Conservation (phyloP, 64 coral and sea anemone genomes). For the Pocillopora verrucosa region DNA sequence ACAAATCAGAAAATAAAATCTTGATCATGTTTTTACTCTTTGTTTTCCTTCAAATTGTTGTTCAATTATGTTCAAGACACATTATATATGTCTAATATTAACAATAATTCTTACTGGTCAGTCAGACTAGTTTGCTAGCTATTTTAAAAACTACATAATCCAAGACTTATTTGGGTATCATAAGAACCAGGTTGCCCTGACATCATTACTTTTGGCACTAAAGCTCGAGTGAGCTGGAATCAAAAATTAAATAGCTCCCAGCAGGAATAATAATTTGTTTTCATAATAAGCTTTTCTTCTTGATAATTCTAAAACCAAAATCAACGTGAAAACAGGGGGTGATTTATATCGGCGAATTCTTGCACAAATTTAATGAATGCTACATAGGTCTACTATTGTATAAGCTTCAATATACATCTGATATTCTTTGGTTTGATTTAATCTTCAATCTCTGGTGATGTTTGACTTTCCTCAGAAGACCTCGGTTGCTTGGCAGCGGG, state of each 20-base stretch:
- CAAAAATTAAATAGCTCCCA: conserved; percentile 61
- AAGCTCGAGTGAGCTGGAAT: conserved; percentile 67
- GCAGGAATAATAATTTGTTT: conserved; percentile 78
- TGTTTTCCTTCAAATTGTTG: conserved; percentile 58
- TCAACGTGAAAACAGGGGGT: conserved; percentile 72
- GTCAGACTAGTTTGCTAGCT: conserved; percentile 64
- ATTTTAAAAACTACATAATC: too few species aligned
- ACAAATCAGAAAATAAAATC: conserved; percentile 64
- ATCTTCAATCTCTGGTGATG: conserved; percentile 70
- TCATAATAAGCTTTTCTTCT: conserved; percentile 76
- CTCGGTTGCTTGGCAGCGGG: conserved; percentile 68
- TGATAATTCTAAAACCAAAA: conserved; percentile 70
- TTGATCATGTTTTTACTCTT: conserved; percentile 64
- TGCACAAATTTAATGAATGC: conserved; percentile 75
- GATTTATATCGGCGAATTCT: conserved; percentile 66
- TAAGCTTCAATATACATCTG: conserved; percentile 32
- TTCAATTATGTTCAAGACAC: conserved; percentile 37
- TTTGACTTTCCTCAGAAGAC: conserved; percentile 69
- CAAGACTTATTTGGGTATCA: conserved; percentile 60
- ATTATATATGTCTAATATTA: neutral
- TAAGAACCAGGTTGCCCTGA: conserved; percentile 61
- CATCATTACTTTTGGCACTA: conserved; percentile 63
- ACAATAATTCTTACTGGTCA: conserved; percentile 55
- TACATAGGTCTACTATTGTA: conserved; percentile 60
- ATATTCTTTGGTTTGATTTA: conserved; percentile 78